Evolutionary conservation across 2,888 invertebrate genomes (phyloP).

Genomic region (Cataglyphis rosenhaueri): DNA sequence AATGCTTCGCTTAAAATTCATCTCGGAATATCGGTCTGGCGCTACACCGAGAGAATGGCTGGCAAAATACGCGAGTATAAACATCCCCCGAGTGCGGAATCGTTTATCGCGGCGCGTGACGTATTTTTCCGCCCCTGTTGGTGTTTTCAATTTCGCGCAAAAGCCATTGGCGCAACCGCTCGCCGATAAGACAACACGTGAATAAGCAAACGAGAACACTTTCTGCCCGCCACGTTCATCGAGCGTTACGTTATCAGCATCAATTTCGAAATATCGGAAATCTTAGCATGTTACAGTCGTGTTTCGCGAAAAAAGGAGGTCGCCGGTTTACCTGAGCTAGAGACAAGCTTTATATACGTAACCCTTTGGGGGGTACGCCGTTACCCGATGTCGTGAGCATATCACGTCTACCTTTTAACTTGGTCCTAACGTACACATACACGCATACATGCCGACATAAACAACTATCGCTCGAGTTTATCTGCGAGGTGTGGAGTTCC

Average conservation of each 20-base stretch:
- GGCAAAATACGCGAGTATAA: slow-evolving; percentile 18
- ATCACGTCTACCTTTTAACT: slow-evolving; percentile 34
- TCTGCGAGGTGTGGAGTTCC: slow-evolving; percentile 43
- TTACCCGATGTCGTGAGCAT: slow-evolving; percentile 41
- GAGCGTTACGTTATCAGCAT: slow-evolving; percentile 59
- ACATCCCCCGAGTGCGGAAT: slow-evolving; percentile 38
- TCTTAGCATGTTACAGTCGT: slow-evolving; percentile 62
- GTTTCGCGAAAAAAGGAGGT: slow-evolving; percentile 61
- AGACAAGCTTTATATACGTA: slow-evolving; percentile 68
- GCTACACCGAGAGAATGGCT: neutral
- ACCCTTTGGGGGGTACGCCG: slow-evolving; percentile 28
- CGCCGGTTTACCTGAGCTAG: slow-evolving; percentile 50
- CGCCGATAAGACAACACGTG: slow-evolving; percentile 64
- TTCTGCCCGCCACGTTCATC: neutral
- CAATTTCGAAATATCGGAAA: slow-evolving; percentile 70
- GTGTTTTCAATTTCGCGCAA: slow-evolving; percentile 69
- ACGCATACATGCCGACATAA: neutral
- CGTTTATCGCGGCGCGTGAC: slow-evolving; percentile 47
- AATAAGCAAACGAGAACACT: slow-evolving; percentile 20
- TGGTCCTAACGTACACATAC: neutral
- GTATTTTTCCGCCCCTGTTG: slow-evolving; percentile 35
- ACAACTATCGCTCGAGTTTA: slow-evolving; percentile 52
- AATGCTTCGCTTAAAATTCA: slow-evolving; percentile 8
- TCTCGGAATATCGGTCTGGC: slow-evolving; percentile 7
- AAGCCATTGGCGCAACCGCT: slow-evolving; percentile 62